Base-by-base conservation (phyloP, 2,797 vertebrate genomes). In the Melanogrammus aeglefinus region DNA sequence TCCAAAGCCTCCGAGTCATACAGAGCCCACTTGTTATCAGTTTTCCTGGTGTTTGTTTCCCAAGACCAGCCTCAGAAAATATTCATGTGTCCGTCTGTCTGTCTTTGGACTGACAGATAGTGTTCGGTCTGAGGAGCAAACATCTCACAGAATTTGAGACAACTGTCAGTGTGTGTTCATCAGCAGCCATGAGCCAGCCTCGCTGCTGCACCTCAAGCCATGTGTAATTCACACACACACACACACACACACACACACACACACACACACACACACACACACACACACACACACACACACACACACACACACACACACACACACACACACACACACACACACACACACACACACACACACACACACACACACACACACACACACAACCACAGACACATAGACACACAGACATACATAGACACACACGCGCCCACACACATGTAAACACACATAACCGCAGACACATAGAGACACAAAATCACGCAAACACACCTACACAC, bases 131-230 rank as follows among this genome's bases (percentile, higher is more conserved):
- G 72, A 78, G 82, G 85, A 63, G 77, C 80, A 77, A 81, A 85
- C 51, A 79, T 73, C 82, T 72, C 78, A 69, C 78, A 80, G 83
- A 18, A 63, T 79, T 86, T 83, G 82, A 90, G 90, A 92, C 89
- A 84, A 92, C 89, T 90, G 91, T 92, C 91, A 87, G 41, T 84
- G 81, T 86, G 85, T 80, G 91, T 92, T 88, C 85, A 83, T 93
- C 92, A 90, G 76, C 75, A 90, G 76, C 76, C 80, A 72, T 4
- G 1, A n/a, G 79, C 82, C 66, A 69, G 86, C 79, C 78, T 83
- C 84, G 80, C 79, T 76, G 79, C 80, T 85, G 85, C 79, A 92
- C 91, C 90, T 91, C 83, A 88, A 92, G 89, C 91, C 84, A 90
- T 86, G 89, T 90, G 90, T 88, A 88, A 91, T 91, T 89, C 86